Evolutionary conservation across 2,888 invertebrate species (phyloP).

Genomic region (Stegophylla sp.): DNA sequence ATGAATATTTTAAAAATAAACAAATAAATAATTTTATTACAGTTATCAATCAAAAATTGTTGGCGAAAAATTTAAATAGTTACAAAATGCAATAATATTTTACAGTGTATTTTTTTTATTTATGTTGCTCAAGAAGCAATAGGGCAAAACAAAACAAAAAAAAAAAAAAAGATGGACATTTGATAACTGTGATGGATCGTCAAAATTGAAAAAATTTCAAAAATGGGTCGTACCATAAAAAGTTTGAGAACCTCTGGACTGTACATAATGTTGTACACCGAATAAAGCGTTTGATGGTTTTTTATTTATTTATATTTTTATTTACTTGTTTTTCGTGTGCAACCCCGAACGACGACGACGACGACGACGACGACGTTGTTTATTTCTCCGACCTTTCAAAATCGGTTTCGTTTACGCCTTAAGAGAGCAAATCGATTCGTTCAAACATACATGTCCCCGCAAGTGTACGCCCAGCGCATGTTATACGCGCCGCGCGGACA

Average conservation of each 20-base stretch:
- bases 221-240: too few relatives aligned
- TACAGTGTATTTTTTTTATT: not conserved
- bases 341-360: too few relatives aligned
- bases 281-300: constrained; percentile 8
- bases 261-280: not conserved
- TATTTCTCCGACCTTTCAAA: constrained; percentile 43
- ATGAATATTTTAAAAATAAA: too few relatives aligned
- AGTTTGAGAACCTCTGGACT: too few relatives aligned
- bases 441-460: not conserved
- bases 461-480: constrained; percentile 26
- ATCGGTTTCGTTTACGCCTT: constrained; percentile 37
- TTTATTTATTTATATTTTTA: too few relatives aligned
- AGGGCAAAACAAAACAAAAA: too few relatives aligned
- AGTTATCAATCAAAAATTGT: not conserved
- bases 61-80: not conserved
- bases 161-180: too few relatives aligned
- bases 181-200: too few relatives aligned
- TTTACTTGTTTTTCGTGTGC: too few relatives aligned
- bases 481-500: not conserved
- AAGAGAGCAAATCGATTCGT: constrained; percentile 36
- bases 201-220: too few relatives aligned
- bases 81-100: not conserved
- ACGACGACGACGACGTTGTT: not conserved
- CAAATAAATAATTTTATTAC: too few relatives aligned
- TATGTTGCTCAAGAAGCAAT: not conserved